These are phyloP conservation scores for Cacatua alba DNA, from an alignment of 2,113 vertebrate species.

Conservation along the genomic window DNA sequence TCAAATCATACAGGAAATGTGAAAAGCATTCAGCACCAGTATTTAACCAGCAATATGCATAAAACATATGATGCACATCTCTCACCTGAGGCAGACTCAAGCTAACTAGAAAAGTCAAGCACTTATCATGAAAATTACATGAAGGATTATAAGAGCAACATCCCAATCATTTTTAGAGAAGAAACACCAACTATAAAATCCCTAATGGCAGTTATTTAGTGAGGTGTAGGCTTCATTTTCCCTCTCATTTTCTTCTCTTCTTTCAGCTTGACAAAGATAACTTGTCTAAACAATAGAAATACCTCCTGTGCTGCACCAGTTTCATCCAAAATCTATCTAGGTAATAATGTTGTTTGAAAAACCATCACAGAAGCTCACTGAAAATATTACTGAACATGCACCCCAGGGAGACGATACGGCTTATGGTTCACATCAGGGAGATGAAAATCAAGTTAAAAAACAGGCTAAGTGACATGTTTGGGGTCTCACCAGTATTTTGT, in stretches of 20 bases:
- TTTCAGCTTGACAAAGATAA: conserved; percentile 22
- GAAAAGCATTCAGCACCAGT: not conserved
- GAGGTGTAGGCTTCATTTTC: conserved; percentile 19
- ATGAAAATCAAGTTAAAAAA: conserved; percentile 24
- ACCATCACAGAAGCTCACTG: not conserved
- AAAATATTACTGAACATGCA: not conserved
- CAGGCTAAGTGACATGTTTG: not conserved
- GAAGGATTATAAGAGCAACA: conserved; percentile 13
- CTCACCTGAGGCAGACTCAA: not conserved
- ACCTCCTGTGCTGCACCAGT: not conserved
- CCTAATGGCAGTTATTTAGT: conserved; percentile 35
- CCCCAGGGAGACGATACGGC: not conserved
- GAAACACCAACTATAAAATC: conserved; percentile 23
- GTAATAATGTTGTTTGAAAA: conserved; percentile 48
- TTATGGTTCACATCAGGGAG: not conserved
- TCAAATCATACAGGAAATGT: conserved; percentile 24
- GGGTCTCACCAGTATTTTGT: not conserved
- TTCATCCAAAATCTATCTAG: conserved; percentile 7
- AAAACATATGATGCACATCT: conserved; percentile 11
- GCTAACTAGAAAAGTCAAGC: conserved; percentile 44
- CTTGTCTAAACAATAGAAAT: conserved; percentile 14
- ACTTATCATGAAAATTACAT: conserved; percentile 28
- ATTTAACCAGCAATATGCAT: conserved; percentile 2
- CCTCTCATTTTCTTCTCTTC: not conserved
- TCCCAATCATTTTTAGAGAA: not conserved